Base-by-base conservation (phyloP, 1,140 invertebrate genomes). In the Littorina saxatilis region DNA sequence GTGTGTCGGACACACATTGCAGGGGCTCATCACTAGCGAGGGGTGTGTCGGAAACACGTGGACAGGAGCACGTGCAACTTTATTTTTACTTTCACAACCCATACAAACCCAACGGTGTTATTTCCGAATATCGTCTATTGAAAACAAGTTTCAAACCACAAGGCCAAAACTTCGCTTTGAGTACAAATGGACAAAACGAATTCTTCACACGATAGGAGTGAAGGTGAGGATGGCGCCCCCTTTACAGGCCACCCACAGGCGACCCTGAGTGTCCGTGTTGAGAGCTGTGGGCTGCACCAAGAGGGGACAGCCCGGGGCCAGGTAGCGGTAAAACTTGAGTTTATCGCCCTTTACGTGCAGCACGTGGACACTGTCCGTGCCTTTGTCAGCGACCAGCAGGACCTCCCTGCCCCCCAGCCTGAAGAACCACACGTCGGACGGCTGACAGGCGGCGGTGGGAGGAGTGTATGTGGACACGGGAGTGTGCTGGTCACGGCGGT, bases 191-290 rank as follows among this genome's bases (percentile, higher is more conserved):
- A n/a, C n/a, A n/a, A n/a, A n/a, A n/a, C n/a, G n/a, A n/a, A n/a
- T n/a, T n/a, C n/a, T 47, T 47, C 43, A 47, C 5, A 5, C 43
- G 43, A 47, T 17, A 17, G 17, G 43, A 47, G 43, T 47, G 7
- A 68, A 39, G 66, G 35, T 39, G 66, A 68, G 32, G 23, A 68
- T 32, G 29, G 37, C 23, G 32, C 66, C 66, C 0, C 66, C 66
- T 68, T 35, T 68, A 20, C 66, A 68, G 35, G 35, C 66, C 66
- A 68, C 66, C 66, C 66, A 68, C 35, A 68, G 23, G 1, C 66
- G 32, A 32, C 23, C 35, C 27, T 39, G 13, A 17, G 1, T 68
- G 66, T 68, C 66, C 35, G 35, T 68, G 66, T 68, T 40, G 13
- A 68, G 66, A 17, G 66, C 66, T 2, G 66, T 68, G 66, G 66